Conservation (phyloP, 2,888 invertebrate species). For the Leuctra nigra region DNA sequence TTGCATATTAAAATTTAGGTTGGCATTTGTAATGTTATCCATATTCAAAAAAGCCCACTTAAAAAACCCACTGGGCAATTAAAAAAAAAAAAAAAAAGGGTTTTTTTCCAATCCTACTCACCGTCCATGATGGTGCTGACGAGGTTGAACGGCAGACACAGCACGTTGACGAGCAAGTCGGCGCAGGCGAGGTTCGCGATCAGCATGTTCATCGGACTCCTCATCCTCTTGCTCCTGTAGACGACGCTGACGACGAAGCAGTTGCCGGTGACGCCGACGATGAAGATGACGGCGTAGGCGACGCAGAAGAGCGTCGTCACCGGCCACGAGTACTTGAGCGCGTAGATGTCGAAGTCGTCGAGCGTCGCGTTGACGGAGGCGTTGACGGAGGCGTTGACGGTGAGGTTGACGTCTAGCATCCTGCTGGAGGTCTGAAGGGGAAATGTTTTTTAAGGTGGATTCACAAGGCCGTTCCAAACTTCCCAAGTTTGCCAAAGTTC, state of each 20-base stretch:
- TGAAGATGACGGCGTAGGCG: conserved; percentile 27
- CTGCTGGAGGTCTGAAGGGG: background rate
- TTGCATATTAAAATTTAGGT: no score
- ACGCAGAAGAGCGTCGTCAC: conserved; percentile 31
- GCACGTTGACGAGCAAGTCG: conserved; percentile 49
- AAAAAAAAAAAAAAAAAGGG: background rate
- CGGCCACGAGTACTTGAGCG: conserved; percentile 19
- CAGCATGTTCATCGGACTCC: conserved; percentile 48
- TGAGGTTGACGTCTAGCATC: background rate
- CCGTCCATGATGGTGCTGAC: conserved; percentile 48
- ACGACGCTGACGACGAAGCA: conserved; percentile 40
- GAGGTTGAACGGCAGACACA: conserved; percentile 51
- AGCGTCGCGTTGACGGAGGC: background rate
- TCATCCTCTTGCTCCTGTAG: conserved; percentile 39
- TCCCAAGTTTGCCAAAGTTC: no score
- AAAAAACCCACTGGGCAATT: no score
- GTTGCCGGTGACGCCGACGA: conserved; percentile 42
- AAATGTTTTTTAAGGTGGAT: no score
- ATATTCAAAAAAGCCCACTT: no score
- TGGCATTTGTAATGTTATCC: no score
- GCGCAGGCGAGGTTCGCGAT: conserved; percentile 51
- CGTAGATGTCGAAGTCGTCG: background rate
- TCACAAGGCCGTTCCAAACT: no score
- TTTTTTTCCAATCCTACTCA: no score
- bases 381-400: background rate